A percentile compares a stretch with the other conserved stretches of the same genome.
Evolutionary conservation across 2,888 invertebrate genomes (phyloP).

Genomic region (Artemia sinica): DNA sequence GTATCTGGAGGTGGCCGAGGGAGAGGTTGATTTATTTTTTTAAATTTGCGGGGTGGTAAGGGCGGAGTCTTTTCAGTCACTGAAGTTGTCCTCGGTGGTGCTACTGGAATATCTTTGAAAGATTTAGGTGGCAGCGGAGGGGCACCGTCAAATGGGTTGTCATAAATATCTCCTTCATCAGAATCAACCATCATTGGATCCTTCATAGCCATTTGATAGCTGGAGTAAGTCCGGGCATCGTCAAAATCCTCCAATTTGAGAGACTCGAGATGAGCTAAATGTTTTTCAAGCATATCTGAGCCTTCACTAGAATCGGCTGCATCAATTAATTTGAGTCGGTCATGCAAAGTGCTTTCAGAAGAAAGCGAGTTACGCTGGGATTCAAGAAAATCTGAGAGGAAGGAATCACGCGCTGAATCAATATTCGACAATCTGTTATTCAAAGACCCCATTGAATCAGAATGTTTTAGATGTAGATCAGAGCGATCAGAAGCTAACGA

Average conservation of each 20-base stretch:
- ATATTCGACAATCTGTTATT: neutral
- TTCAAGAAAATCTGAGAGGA: neutral
- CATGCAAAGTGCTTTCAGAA: conserved; percentile 1
- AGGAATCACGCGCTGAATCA: neutral
- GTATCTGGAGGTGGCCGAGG: conserved; percentile 27
- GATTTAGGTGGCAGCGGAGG: conserved; percentile 62
- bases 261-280: conserved; percentile 22
- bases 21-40: conserved; percentile 22
- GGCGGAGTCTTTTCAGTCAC: conserved; percentile 18
- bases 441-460: neutral
- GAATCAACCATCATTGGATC: conserved; percentile 44
- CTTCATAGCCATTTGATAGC: conserved; percentile 65
- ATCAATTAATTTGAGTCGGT: conserved; percentile 16
- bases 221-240: conserved; percentile 62
- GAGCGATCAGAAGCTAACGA: conserved; percentile 3
- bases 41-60: conserved; percentile 21
- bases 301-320: conserved; percentile 19
- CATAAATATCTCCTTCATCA: conserved; percentile 26
- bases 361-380: neutral
- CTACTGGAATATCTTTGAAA: conserved; percentile 26
- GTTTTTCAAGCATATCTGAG: conserved; percentile 20
- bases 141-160: conserved; percentile 37
- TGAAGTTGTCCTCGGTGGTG: conserved; percentile 18
- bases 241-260: conserved; percentile 30
- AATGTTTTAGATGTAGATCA: neutral